A percentile compares a stretch with the other conserved stretches of the same genome.
These are phyloP conservation scores for Condylostylus longicornis DNA, from an alignment of 1,140 invertebrate genomes.

Conservation along the genomic window DNA sequence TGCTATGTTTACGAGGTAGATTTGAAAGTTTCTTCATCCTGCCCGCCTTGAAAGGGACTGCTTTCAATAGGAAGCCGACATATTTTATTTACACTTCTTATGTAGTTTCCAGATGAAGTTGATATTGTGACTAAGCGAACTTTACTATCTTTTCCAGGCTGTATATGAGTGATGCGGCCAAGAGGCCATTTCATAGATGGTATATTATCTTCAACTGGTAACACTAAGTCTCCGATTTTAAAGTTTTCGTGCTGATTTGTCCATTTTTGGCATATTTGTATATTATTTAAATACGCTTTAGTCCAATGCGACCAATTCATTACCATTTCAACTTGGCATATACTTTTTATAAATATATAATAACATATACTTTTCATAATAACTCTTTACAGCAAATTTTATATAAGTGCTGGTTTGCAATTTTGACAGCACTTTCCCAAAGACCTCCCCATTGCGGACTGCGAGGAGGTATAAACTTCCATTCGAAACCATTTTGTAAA, in stretches of 20 bases:
- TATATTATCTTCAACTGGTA: constrained; percentile 24
- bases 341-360: too few relatives aligned
- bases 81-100: constrained; percentile 14
- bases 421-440: constrained; percentile 21
- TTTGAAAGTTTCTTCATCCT: too few relatives aligned
- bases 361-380: too few relatives aligned
- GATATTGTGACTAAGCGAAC: constrained; percentile 16
- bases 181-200: constrained; percentile 24
- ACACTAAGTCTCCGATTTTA: constrained; percentile 18
- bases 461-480: constrained; percentile 24
- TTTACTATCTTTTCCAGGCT: constrained; percentile 17
- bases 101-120: constrained; percentile 12
- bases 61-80: constrained; percentile 8
- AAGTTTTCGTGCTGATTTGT: constrained; percentile 6
- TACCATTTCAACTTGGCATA: too few relatives aligned
- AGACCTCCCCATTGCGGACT: constrained; percentile 20
- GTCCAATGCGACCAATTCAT: constrained; percentile 20
- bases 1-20: too few relatives aligned
- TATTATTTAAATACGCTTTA: constrained; percentile 13
- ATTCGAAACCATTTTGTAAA: constrained; percentile 10
- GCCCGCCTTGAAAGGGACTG: too few relatives aligned
- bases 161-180: constrained; percentile 12
- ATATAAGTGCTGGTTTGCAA: constrained; percentile 10
- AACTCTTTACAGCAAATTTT: too few relatives aligned
- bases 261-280: constrained; percentile 25